Percentiles rank a stretch among this genome's conserved stretches.
These are phyloP conservation scores for Malthinus seriepunctatus DNA, from an alignment of 2,888 invertebrate species.

Conservation along the genomic window DNA sequence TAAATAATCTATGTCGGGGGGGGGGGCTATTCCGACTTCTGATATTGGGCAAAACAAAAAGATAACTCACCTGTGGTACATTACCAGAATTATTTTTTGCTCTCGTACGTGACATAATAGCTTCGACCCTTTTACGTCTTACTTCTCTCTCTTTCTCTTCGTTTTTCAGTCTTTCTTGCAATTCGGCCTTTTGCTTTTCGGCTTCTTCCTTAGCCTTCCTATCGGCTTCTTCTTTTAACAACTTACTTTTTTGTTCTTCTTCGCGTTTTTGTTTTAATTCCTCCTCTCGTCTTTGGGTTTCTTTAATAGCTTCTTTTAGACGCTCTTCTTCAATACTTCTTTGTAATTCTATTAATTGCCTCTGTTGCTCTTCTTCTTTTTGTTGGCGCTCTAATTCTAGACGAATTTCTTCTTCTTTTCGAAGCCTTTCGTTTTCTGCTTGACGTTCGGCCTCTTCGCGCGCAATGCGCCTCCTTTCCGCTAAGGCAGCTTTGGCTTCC, in stretches of 20 bases:
- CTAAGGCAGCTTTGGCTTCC: conserved; percentile 91
- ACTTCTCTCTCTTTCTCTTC: conserved; percentile 90
- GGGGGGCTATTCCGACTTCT: no score
- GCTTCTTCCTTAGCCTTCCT: conserved; percentile 83
- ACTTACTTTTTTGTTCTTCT: conserved; percentile 65
- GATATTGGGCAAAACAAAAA: not conserved
- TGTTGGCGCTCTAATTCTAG: conserved; percentile 71
- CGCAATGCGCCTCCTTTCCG: conserved; percentile 84
- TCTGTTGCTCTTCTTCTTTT: conserved; percentile 83
- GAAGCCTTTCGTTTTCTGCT: conserved; percentile 80
- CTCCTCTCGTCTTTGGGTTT: conserved; percentile 75
- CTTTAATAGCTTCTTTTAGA: conserved; percentile 71
- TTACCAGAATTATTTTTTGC: conserved; percentile 48
- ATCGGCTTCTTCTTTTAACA: conserved; percentile 77
- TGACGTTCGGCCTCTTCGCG: conserved; percentile 90
- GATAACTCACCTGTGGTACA: conserved; percentile 35
- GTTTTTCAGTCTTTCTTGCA: conserved; percentile 77
- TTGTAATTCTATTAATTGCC: conserved; percentile 77
- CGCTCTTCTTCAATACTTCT: conserved; percentile 84
- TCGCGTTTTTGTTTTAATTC: conserved; percentile 75
- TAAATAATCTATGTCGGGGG: no score
- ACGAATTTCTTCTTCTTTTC: conserved; percentile 72
- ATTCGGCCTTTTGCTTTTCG: conserved; percentile 79
- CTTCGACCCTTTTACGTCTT: conserved; percentile 87
- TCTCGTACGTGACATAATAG: conserved; percentile 90